Evolutionary conservation across 2,888 invertebrate genomes (phyloP).

Genomic region (Synanthedon tipuliformis): DNA sequence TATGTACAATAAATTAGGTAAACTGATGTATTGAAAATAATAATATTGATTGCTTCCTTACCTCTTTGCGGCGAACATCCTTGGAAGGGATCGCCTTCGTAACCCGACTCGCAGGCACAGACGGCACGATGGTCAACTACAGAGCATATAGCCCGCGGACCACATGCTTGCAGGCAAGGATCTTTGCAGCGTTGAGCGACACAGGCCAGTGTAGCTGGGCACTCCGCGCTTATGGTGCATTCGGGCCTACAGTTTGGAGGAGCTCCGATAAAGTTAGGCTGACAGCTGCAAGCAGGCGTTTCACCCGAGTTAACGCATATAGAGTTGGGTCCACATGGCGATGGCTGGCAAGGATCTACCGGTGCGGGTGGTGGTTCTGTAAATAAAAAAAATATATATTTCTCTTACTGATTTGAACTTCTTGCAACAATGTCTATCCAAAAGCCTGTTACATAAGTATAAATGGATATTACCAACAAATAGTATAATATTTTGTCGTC

Average conservation of each 20-base stretch:
- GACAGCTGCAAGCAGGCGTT: constrained; percentile 73
- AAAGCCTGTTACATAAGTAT: too few relatives aligned
- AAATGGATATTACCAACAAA: too few relatives aligned
- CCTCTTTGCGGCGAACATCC: constrained; percentile 58
- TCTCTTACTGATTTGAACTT: too few relatives aligned
- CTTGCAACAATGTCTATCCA: too few relatives aligned
- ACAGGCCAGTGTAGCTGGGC: constrained; percentile 74
- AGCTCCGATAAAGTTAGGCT: constrained; percentile 72
- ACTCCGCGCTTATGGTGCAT: constrained; percentile 77
- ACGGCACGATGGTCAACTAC: constrained; percentile 75
- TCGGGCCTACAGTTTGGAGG: constrained; percentile 78
- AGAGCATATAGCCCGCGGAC: constrained; percentile 66
- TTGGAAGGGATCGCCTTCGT: constrained; percentile 75
- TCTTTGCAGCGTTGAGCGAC: constrained; percentile 73
- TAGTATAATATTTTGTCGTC: too few relatives aligned
- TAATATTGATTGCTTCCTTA: constrained; percentile 19
- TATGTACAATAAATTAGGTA: neutral
- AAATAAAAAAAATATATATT: constrained; percentile 9
- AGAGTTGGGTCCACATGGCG: constrained; percentile 76
- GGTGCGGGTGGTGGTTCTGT: constrained; percentile 28
- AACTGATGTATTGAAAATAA: neutral
- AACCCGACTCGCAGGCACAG: constrained; percentile 72
- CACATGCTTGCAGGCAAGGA: constrained; percentile 77
- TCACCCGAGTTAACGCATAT: constrained; percentile 73
- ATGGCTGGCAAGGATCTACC: constrained; percentile 73